These are phyloP conservation scores for Chelmon rostratus DNA, from an alignment of 2,797 vertebrate species.

Conservation along the genomic window DNA sequence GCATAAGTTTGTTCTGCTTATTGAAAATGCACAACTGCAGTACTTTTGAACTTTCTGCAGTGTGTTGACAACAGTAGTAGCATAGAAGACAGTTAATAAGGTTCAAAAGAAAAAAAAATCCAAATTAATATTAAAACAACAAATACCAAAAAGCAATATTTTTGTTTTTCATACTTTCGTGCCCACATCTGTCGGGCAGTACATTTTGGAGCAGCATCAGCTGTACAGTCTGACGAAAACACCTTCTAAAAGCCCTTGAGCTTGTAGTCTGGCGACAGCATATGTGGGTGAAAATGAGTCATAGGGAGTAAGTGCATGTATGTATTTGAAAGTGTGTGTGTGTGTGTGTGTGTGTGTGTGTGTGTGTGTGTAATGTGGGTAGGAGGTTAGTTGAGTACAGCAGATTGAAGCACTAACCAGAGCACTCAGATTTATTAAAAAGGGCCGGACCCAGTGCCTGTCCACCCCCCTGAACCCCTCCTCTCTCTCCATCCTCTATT, in stretches of 20 bases:
- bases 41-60: conserved; percentile 6
- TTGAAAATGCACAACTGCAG: conserved; percentile 34
- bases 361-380: conserved; percentile 56
- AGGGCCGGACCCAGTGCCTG: conserved; percentile 70
- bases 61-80: conserved; percentile 4
- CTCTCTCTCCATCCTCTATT: conserved; percentile 74
- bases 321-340: conserved; percentile 55
- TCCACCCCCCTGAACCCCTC: conserved; percentile 33
- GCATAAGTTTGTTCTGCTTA: conserved; percentile 29
- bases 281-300: conserved; percentile 79
- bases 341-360: conserved; percentile 36
- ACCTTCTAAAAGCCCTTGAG: conserved; percentile 76
- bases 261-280: conserved; percentile 56
- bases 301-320: conserved; percentile 72
- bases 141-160: neutral
- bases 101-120: neutral
- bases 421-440: conserved; percentile 89
- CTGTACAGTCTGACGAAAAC: conserved; percentile 59
- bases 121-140: conserved; percentile 17
- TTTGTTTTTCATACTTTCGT: conserved; percentile 18
- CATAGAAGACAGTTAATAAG: conserved; percentile 20
- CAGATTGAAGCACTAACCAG: conserved; percentile 85
- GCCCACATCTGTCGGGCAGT: conserved; percentile 45
- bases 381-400: conserved; percentile 75
- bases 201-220: conserved; percentile 64